phyloP scores from a whole-genome alignment of 2,113 vertebrate species.

The Emydocephalus ijimae region DNA sequence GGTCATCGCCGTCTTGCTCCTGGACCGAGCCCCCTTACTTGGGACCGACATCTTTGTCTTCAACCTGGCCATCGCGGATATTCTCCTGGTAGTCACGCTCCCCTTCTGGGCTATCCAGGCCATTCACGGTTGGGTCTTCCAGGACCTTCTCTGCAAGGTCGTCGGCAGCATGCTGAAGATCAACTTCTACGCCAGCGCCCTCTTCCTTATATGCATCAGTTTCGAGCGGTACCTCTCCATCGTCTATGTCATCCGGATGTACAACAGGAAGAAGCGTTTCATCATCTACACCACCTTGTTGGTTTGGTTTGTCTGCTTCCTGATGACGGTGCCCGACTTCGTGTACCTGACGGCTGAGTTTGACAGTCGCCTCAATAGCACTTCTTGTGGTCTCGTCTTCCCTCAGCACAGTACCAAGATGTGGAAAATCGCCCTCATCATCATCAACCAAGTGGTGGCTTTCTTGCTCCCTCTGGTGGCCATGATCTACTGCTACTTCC shows the following conservation, averaged over 20 bases:
- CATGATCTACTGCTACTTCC: conserved; percentile 79
- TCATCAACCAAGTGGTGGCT: conserved; percentile 72
- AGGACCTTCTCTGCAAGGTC: conserved; percentile 74
- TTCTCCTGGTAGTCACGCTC: conserved; percentile 77
- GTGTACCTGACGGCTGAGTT: conserved; percentile 50
- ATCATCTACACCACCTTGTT: conserved; percentile 68
- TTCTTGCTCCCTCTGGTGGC: conserved; percentile 77
- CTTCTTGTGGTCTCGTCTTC: conserved; percentile 66
- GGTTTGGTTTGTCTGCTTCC: conserved; percentile 75
- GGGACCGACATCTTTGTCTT: conserved; percentile 84
- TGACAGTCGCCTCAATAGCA: conserved; percentile 41
- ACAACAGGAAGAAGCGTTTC: conserved; percentile 69
- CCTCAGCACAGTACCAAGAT: accelerated
- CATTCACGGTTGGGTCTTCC: conserved; percentile 71
- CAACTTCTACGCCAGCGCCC: conserved; percentile 87
- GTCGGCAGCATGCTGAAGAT: conserved; percentile 76
- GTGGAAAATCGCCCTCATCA: conserved; percentile 54
- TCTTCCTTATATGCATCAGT: conserved; percentile 86
- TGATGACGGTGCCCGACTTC: conserved; percentile 80
- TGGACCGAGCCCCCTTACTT: conserved; percentile 65
- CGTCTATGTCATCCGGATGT: conserved; percentile 83
- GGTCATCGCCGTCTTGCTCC: conserved; percentile 71
- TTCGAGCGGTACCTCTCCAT: conserved; percentile 86
- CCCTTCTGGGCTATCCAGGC: conserved; percentile 78
- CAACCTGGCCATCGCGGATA: conserved; percentile 77